Evolutionary conservation across 2,888 invertebrate genomes (phyloP).

Genomic region (Hesperia comma): DNA sequence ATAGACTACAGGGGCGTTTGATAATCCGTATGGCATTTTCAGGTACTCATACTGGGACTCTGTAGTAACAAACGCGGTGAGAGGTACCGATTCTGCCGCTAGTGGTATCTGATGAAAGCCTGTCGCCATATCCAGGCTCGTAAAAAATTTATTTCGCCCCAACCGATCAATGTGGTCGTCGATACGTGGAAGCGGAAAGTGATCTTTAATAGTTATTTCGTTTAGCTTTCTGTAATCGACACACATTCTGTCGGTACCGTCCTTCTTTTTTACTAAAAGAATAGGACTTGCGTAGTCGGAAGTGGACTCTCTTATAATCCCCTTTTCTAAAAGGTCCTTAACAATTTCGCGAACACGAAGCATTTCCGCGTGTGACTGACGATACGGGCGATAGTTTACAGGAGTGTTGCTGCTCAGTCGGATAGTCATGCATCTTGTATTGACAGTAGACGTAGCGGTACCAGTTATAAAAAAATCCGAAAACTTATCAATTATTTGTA

Average conservation of each 20-base stretch:
- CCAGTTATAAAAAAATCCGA: neutral
- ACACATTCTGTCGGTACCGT: too few relatives aligned
- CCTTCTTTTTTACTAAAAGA: neutral
- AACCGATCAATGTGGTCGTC: neutral
- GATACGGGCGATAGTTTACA: neutral
- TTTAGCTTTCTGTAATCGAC: slow-evolving; percentile 1
- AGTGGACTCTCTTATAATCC: slow-evolving; percentile 7
- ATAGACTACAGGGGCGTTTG: too few relatives aligned
- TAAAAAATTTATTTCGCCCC: neutral
- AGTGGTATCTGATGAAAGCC: neutral
- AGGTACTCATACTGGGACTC: too few relatives aligned
- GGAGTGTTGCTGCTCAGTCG: neutral
- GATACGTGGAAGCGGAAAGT: neutral
- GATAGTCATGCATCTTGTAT: neutral
- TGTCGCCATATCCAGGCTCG: neutral
- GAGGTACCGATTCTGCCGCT: neutral
- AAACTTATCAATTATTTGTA: neutral
- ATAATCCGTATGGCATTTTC: too few relatives aligned
- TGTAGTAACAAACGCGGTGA: neutral
- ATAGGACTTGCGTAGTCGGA: slow-evolving; percentile 10
- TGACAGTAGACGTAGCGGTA: neutral
- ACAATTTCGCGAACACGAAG: neutral
- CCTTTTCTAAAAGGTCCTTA: neutral
- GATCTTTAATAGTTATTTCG: slow-evolving; percentile 1
- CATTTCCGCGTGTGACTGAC: too few relatives aligned